Conservation (phyloP, 2,113 vertebrate genomes). For the Himantopus leucocephalus region DNA sequence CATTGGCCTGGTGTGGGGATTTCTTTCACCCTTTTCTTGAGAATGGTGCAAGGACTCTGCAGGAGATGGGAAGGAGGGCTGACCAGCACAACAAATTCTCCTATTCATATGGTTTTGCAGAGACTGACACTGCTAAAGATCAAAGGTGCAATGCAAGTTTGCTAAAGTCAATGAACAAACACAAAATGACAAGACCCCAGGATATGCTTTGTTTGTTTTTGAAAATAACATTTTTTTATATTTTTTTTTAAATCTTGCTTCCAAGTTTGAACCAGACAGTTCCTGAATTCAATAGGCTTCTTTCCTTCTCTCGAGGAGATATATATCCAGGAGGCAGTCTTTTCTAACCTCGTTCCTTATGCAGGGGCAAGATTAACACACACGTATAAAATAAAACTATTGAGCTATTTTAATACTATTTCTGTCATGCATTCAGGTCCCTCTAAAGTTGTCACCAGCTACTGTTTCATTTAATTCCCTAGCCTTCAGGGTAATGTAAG, state of each 20-base stretch:
- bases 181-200: neutral
- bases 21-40: neutral
- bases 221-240: neutral
- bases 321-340: constrained; percentile 21
- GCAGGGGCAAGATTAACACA: constrained; percentile 59
- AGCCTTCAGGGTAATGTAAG: constrained; percentile 78
- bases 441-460: constrained; percentile 71
- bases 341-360: constrained; percentile 46
- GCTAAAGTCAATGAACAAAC: neutral
- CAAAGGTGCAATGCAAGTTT: neutral
- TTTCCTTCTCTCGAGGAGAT: neutral
- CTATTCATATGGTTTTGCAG: neutral
- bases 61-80: neutral
- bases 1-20: neutral
- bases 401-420: constrained; percentile 75
- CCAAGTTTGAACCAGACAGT: neutral
- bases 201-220: neutral
- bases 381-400: constrained; percentile 58
- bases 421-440: constrained; percentile 67
- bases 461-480: constrained; percentile 78
- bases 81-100: neutral
- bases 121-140: neutral
- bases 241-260: neutral
- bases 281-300: neutral
- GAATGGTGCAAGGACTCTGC: neutral